phyloP scores from a whole-genome alignment of 2,113 vertebrate genomes.

The Tilapia sparmanii region DNA sequence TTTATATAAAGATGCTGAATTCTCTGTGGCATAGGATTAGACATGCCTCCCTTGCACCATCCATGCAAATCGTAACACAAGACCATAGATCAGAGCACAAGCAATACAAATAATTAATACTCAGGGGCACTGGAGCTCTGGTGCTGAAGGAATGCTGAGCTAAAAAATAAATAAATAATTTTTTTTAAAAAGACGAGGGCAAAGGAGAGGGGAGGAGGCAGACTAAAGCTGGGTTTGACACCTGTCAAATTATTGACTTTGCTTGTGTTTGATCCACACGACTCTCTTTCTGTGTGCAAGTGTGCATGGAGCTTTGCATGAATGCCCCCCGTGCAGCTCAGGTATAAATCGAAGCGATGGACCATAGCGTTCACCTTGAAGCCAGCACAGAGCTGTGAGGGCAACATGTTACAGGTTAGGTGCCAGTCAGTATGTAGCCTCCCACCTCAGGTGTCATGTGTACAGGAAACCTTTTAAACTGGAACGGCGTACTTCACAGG shows the following conservation, averaged over 20 bases:
- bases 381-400: not conserved
- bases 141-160: conserved; percentile 2
- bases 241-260: conserved; percentile 22
- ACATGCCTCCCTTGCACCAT: conserved; percentile 43
- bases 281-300: not conserved
- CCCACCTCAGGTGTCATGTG: not conserved
- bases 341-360: conserved; percentile 1
- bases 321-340: not conserved
- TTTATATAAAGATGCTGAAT: conserved; percentile 27
- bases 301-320: not conserved
- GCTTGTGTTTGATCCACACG: not conserved
- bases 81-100: conserved; percentile 44
- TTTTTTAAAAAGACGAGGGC: not conserved
- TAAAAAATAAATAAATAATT: not conserved
- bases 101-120: conserved; percentile 66
- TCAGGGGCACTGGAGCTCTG: conserved; percentile 39
- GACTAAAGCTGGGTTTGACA: conserved; percentile 3
- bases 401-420: conserved; percentile 4
- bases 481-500: not conserved
- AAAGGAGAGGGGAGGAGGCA: not conserved
- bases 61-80: conserved; percentile 54
- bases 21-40: conserved; percentile 44
- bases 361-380: conserved; percentile 20
- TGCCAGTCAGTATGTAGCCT: not conserved
- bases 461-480: not conserved